Conservation (phyloP, 2,888 invertebrate species). For the Nipponacmea schrenckii region DNA sequence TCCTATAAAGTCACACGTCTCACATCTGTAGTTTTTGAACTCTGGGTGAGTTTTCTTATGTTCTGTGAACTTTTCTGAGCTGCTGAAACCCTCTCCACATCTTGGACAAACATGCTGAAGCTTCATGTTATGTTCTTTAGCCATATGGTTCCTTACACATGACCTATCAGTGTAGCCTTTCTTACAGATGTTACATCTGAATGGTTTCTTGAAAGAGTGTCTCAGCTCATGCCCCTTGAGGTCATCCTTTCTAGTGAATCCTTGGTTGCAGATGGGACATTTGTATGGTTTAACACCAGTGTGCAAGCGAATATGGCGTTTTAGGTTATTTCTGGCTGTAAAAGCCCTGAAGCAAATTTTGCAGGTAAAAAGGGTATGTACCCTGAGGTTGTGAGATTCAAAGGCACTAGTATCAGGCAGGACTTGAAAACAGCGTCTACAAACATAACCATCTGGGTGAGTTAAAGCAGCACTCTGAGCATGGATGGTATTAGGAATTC, state of each 20-base stretch:
- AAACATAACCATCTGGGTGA: conserved; percentile 32
- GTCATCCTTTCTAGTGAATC: conserved; percentile 53
- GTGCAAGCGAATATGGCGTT: conserved; percentile 53
- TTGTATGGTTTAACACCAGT: conserved; percentile 52
- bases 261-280: conserved; percentile 45
- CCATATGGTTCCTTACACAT: conserved; percentile 48
- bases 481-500: conserved; percentile 7
- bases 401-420: conserved; percentile 38
- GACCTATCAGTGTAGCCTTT: conserved; percentile 53
- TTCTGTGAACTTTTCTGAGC: conserved; percentile 37
- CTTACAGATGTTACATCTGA: conserved; percentile 47
- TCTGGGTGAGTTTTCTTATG: conserved; percentile 53
- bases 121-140: conserved; percentile 45
- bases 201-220: conserved; percentile 52
- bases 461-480: conserved; percentile 9
- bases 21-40: conserved; percentile 45
- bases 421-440: conserved; percentile 44
- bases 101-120: conserved; percentile 47
- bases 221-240: conserved; percentile 53
- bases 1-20: conserved; percentile 48
- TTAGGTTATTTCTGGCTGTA: conserved; percentile 52
- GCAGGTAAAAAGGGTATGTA: conserved; percentile 50
- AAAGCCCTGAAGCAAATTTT: conserved; percentile 49
- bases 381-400: conserved; percentile 45
- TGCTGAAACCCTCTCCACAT: conserved; percentile 50